Conservation (phyloP, 2,797 vertebrate species). For the Tachyglossus aculeatus region DNA sequence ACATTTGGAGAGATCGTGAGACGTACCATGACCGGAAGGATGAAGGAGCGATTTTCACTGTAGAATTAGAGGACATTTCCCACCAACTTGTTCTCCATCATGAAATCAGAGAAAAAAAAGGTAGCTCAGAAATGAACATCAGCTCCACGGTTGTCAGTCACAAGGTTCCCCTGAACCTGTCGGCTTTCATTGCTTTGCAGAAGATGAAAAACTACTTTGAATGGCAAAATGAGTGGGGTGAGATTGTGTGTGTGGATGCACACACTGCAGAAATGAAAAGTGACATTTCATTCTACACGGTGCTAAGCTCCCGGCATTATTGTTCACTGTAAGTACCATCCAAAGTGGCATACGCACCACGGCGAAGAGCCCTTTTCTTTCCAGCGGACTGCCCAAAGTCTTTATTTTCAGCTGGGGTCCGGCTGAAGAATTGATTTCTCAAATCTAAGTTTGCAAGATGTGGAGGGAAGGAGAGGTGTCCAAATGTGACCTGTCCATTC, state of each 20-base stretch:
- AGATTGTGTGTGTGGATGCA: slow-evolving; percentile 24
- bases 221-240: slow-evolving; percentile 39
- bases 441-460: too few relatives aligned
- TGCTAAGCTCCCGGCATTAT: slow-evolving; percentile 24
- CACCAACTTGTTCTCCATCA: not conserved
- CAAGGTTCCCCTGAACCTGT: slow-evolving; percentile 26
- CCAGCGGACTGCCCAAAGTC: slow-evolving; percentile 3
- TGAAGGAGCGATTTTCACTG: not conserved
- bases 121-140: not conserved
- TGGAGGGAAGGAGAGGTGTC: too few relatives aligned
- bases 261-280: slow-evolving; percentile 50
- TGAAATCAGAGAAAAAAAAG: slow-evolving; percentile 13
- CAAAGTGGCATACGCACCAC: slow-evolving; percentile 19
- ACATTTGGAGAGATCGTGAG: not conserved
- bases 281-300: slow-evolving; percentile 46
- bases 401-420: too few relatives aligned
- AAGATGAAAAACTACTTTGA: slow-evolving; percentile 49
- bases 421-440: too few relatives aligned
- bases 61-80: slow-evolving; percentile 13
- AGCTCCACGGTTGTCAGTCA: not conserved
- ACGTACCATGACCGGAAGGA: not conserved
- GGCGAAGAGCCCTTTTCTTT: slow-evolving; percentile 27
- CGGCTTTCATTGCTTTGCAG: slow-evolving; percentile 30
- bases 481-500: too few relatives aligned
- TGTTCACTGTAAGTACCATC: slow-evolving; percentile 36